These are phyloP conservation scores for Beroe forskalii DNA, from an alignment of 37 sponge, comb jelly and placozoan genomes.

Conservation along the genomic window DNA sequence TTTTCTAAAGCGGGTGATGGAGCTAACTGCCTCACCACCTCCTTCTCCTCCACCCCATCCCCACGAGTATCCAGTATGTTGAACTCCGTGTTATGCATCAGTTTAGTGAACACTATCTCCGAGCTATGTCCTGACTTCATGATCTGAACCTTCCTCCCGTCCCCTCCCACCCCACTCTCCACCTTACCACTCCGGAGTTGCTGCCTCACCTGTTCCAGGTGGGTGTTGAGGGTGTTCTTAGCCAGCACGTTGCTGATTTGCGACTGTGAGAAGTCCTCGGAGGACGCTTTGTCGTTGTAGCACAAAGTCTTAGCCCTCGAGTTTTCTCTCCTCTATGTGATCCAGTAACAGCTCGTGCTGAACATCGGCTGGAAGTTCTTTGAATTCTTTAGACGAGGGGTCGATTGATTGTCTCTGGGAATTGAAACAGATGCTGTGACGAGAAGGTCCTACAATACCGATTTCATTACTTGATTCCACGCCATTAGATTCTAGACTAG, in stretches of 20 bases:
- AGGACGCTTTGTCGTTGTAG: not conserved
- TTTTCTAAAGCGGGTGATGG: not conserved
- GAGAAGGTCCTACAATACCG: not conserved
- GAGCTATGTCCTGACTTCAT: not conserved
- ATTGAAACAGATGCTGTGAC: not conserved
- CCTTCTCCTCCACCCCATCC: not conserved
- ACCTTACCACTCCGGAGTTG: not conserved
- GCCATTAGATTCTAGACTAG: no score
- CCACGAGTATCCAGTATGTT: not conserved
- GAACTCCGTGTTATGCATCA: not conserved
- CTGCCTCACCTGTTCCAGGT: conserved; percentile 3
- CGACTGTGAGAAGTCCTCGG: not conserved
- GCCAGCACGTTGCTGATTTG: conserved; percentile 51
- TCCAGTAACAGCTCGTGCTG: conserved; percentile 89
- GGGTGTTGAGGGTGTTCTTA: conserved; percentile 8
- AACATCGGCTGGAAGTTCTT: conserved; percentile 80
- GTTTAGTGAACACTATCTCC: conserved; percentile 59
- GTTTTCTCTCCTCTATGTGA: conserved; percentile 3
- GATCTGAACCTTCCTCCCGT: not conserved
- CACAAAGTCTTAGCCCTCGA: not conserved
- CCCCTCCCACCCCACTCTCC: not conserved
- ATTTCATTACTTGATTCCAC: not conserved
- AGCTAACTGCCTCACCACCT: no score
- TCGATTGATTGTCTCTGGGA: conserved; percentile 68
- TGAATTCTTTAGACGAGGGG: conserved; percentile 71